Base-by-base conservation (phyloP, 2,797 vertebrate species). In the Sebastes dallii region DNA sequence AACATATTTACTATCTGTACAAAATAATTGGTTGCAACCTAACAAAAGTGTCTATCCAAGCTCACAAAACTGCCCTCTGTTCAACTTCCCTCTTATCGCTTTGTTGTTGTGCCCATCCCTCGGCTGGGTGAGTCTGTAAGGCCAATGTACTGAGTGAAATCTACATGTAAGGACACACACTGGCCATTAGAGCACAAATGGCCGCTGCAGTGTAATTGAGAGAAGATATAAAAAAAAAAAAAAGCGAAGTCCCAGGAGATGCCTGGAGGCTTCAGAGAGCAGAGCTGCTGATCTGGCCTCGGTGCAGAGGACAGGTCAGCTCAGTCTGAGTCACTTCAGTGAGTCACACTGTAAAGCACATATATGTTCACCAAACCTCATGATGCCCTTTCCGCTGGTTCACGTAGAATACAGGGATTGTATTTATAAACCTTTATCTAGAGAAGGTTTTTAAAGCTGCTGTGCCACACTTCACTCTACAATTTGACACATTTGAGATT, bases 301-400 rank as follows among this genome's bases (percentile, higher is more conserved):
- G 2, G 2, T 55, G 34, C 59, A 36, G 71, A 46, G 67, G 77
- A 86, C 72, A 60, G 52, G 72, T 83, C 83, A 66, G 60, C 61
- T 69, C 78, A 66, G 50, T 52, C 9, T 69, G 66, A 88, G 56
- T 85, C 75, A 81, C 71, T 81, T 64, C 27, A 78, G 16, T 78
- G 82, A 77, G 50, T 81, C 78, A 73, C n/a, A 73, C 30, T 54
- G 4, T 64, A 3, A 78, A 66, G 29, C 50, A 42, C 64, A 59
- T 83, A 27, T 80, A 66, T 68, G 68, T 64, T n/a, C n/a, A 78
- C 30, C 27, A 9, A 18, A 59, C 55, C 60, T 58, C 55, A 70
- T 64, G 56, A 27, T 64, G 13, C 39, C 22, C 25, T 77, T 80
- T 82, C 73, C 32, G 32, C 39, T 34, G 61, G 65, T 75, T 72